phyloP scores from a whole-genome alignment of 2,113 vertebrate species.

The Psephotus haematonotus region DNA sequence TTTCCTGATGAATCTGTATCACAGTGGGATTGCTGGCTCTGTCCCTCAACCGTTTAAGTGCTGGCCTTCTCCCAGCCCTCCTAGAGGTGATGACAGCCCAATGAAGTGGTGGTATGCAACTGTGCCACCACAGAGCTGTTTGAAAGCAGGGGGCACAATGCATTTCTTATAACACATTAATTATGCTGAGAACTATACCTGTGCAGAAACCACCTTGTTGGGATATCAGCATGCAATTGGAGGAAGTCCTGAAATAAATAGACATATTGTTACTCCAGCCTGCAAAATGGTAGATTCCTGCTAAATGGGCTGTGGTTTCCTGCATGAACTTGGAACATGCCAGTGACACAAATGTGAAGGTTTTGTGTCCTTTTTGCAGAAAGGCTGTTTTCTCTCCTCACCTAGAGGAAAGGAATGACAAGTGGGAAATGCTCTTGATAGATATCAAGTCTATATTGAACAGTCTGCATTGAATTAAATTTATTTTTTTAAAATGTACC shows the following conservation, averaged over 20 bases:
- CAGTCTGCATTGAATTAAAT: not conserved
- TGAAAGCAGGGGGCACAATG: rapidly evolving
- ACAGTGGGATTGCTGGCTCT: not conserved
- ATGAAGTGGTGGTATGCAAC: too few relatives aligned
- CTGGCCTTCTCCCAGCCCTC: not conserved
- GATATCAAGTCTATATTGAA: not conserved
- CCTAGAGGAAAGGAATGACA: not conserved
- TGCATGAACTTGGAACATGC: not conserved
- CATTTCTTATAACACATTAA: not conserved
- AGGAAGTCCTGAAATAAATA: not conserved
- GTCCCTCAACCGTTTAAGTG: not conserved
- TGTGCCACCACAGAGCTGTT: not conserved
- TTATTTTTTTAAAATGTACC: not conserved
- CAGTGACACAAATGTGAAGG: not conserved
- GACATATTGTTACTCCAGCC: not conserved
- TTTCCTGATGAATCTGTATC: not conserved
- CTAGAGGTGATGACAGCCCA: not conserved
- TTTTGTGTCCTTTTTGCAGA: not conserved
- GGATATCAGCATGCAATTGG: not conserved
- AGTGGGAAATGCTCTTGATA: not conserved
- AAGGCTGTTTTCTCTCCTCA: not conserved
- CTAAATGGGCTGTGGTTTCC: not conserved
- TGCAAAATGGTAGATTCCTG: not conserved
- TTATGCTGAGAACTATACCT: not conserved
- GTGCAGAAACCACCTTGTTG: not conserved